These are phyloP conservation scores for Bembecia ichneumoniformis DNA, from an alignment of 2,888 invertebrate species.

Conservation along the genomic window DNA sequence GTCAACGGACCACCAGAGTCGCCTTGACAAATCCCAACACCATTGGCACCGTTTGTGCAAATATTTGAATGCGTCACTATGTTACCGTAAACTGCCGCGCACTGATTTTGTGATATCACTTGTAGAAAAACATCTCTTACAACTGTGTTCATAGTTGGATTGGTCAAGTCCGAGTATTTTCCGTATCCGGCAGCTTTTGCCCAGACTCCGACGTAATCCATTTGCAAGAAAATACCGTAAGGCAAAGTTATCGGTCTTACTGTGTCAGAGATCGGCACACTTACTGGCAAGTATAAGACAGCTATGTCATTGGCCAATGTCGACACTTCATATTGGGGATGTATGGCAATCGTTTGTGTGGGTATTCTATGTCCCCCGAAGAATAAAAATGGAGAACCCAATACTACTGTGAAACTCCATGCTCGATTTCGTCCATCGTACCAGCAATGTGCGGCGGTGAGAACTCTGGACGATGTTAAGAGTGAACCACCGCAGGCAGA, in stretches of 20 bases:
- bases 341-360: conserved; percentile 27
- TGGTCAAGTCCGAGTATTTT: conserved; percentile 36
- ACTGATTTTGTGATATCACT: conserved; percentile 32
- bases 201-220: conserved; percentile 29
- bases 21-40: conserved; percentile 50
- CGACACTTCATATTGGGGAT: conserved; percentile 30
- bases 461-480: conserved; percentile 29
- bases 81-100: conserved; percentile 29
- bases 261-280: conserved; percentile 23
- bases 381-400: conserved; percentile 42
- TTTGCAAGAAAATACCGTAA: conserved; percentile 18
- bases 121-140: conserved; percentile 39
- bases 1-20: conserved; percentile 52
- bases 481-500: conserved; percentile 52
- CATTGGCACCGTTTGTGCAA: conserved; percentile 44
- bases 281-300: conserved; percentile 33
- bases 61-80: conserved; percentile 39
- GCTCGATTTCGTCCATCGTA: conserved; percentile 41
- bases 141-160: conserved; percentile 35
- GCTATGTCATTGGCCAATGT: conserved; percentile 53
- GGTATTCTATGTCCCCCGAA: conserved; percentile 40
- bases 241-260: conserved; percentile 38
- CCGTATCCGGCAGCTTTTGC: conserved; percentile 45
- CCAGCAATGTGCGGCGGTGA: conserved; percentile 59
- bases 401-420: conserved; percentile 39